Evolutionary conservation across 2,113 vertebrate genomes (phyloP).

Genomic region (Mus spicilegus): DNA sequence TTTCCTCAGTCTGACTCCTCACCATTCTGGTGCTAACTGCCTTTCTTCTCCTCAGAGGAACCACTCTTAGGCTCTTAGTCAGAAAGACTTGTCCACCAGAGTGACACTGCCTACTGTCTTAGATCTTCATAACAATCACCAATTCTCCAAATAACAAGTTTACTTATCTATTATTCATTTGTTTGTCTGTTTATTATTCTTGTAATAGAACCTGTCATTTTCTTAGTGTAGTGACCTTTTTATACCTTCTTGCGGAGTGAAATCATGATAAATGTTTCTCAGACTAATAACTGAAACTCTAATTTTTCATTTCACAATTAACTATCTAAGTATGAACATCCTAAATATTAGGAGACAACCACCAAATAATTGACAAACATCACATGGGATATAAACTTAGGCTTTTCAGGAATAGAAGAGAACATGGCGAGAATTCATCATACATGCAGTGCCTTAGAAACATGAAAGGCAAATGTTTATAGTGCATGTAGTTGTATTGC

Average conservation of each 20-base stretch:
- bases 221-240: background rate
- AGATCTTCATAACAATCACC: background rate
- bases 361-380: background rate
- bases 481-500: background rate
- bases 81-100: background rate
- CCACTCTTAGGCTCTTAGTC: background rate
- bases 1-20: background rate
- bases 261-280: background rate
- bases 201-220: background rate
- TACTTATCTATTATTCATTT: slow-evolving; percentile 6
- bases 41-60: background rate
- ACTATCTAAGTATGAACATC: background rate
- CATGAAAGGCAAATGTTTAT: background rate
- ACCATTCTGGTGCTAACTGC: background rate
- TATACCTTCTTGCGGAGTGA: background rate
- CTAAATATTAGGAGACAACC: background rate
- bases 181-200: background rate
- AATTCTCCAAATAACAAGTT: background rate
- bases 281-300: background rate
- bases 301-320: background rate
- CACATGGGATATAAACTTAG: background rate
- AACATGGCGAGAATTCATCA: background rate
- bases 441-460: background rate
- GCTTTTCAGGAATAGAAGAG: background rate
- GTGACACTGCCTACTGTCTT: background rate